Evolutionary conservation across 2,113 vertebrate species (phyloP).

Genomic region (Nymphicus hollandicus): DNA sequence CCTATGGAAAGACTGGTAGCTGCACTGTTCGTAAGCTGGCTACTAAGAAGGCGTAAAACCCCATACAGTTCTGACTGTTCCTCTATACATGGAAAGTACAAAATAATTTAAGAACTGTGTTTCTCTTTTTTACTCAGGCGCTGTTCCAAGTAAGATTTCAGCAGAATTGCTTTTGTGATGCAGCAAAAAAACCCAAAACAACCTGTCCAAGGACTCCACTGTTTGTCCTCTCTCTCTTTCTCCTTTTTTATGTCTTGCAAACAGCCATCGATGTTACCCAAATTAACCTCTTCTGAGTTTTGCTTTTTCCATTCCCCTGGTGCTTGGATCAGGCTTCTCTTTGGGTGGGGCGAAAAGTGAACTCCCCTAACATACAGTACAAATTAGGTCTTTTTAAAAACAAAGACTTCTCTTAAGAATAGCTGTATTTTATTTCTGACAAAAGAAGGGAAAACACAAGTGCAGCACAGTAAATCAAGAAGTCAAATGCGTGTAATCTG

Average conservation of each 20-base stretch:
- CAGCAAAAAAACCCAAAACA: background rate
- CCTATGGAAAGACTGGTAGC: constrained; percentile 56
- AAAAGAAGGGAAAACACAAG: constrained; percentile 63
- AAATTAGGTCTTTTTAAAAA: constrained; percentile 57
- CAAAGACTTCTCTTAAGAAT: constrained; percentile 54
- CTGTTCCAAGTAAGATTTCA: constrained; percentile 62
- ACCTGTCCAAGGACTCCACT: background rate
- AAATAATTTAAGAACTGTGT: constrained; percentile 67
- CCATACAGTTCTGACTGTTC: constrained; percentile 68
- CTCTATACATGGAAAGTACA: constrained; percentile 65
- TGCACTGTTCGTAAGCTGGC: constrained; percentile 48
- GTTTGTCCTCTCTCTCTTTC: background rate
- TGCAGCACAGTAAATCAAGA: constrained; percentile 62
- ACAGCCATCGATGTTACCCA: background rate
- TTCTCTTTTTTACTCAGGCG: constrained; percentile 69
- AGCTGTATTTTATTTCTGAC: constrained; percentile 68
- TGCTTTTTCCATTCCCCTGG: background rate
- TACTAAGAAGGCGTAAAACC: constrained; percentile 61
- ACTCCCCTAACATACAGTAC: constrained; percentile 36
- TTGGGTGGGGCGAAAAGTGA: constrained; percentile 10
- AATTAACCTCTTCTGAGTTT: constrained; percentile 35
- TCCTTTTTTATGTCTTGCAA: background rate
- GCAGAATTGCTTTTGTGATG: constrained; percentile 55
- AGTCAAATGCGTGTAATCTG: constrained; percentile 67
- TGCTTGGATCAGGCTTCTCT: background rate